Percentiles rank a stretch among this genome's conserved stretches.
Conservation (phyloP, 2,113 vertebrate species). For the Gnathonemus longibarbis region DNA sequence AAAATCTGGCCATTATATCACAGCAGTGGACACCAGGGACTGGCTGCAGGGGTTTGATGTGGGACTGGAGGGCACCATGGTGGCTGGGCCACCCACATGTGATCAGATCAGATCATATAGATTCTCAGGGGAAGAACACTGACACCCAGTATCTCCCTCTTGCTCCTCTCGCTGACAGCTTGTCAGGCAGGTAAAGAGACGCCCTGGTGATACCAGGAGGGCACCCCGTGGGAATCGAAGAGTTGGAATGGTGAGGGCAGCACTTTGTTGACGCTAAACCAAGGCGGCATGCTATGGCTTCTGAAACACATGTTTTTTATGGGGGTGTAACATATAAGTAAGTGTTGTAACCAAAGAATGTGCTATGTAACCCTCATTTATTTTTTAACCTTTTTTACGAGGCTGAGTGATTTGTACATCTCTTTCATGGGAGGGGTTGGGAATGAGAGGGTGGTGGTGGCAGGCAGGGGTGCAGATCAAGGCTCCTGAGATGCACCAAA, state of each 20-base stretch:
- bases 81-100: background rate
- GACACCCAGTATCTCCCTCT: background rate
- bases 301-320: background rate
- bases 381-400: slow-evolving; percentile 31
- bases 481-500: slow-evolving; percentile 48
- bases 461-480: slow-evolving; percentile 34
- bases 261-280: background rate
- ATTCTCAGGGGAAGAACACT: background rate
- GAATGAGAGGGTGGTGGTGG: slow-evolving; percentile 39
- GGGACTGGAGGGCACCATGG: background rate
- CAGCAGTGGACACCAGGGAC: background rate
- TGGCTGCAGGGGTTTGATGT: background rate
- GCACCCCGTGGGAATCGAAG: background rate
- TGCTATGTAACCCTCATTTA: background rate
- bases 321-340: background rate
- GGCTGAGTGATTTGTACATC: slow-evolving; percentile 37
- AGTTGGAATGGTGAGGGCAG: background rate
- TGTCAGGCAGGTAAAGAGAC: background rate
- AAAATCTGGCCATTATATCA: background rate
- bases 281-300: background rate
- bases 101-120: background rate
- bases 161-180: background rate
- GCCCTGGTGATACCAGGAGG: background rate
- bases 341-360: background rate
- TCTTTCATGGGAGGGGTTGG: slow-evolving; percentile 27